Conservation (phyloP, 2,113 vertebrate genomes). For the Megaceryle torquata region DNA sequence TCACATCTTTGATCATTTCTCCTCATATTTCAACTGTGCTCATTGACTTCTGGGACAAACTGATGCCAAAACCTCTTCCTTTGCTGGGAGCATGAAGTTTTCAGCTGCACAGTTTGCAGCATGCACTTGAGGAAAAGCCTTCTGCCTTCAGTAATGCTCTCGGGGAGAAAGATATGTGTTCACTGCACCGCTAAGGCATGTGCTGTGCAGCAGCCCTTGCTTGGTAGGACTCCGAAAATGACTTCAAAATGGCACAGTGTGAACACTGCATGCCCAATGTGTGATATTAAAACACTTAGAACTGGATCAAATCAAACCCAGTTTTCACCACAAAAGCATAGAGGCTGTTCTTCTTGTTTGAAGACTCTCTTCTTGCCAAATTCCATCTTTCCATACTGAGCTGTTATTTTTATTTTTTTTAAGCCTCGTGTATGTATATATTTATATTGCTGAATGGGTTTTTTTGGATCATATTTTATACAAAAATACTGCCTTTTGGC, state of each 20-base stretch:
- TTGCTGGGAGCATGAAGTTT: constrained; percentile 18
- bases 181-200: constrained; percentile 2
- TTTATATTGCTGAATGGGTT: constrained; percentile 37
- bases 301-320: constrained; percentile 58
- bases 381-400: constrained; percentile 49
- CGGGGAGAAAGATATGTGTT: background rate
- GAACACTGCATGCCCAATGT: constrained; percentile 16
- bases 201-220: constrained; percentile 47
- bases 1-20: background rate
- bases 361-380: constrained; percentile 59
- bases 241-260: constrained; percentile 60
- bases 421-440: constrained; percentile 29
- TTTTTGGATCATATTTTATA: constrained; percentile 58
- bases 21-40: background rate
- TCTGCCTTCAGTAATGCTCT: background rate
- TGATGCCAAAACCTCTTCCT: constrained; percentile 18
- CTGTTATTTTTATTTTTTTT: background rate
- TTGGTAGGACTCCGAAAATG: constrained; percentile 25
- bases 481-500: constrained; percentile 62
- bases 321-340: constrained; percentile 35
- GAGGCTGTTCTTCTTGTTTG: constrained; percentile 60
- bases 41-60: background rate
- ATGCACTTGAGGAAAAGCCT: background rate
- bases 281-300: constrained; percentile 56
- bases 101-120: background rate